Conservation (phyloP, 2,888 invertebrate genomes). For the Myathropa florea region DNA sequence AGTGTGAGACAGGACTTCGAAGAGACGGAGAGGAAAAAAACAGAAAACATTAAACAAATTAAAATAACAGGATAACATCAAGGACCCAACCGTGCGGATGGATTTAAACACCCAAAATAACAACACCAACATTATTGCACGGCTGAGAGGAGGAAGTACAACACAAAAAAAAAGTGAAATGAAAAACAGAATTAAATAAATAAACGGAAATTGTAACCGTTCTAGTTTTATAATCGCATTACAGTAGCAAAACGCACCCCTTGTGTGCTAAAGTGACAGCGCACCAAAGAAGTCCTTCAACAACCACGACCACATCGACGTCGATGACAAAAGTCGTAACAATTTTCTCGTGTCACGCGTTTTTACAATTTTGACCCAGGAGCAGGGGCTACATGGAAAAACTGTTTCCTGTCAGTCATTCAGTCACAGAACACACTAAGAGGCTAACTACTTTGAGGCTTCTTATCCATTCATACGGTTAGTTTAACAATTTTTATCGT, state of each 20-base stretch:
- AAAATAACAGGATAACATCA: constrained; percentile 64
- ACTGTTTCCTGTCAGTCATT: constrained; percentile 63
- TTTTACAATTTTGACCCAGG: constrained; percentile 68
- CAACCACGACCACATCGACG: not conserved
- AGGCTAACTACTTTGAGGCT: constrained; percentile 70
- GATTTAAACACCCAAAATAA: constrained; percentile 67
- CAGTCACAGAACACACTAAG: constrained; percentile 27
- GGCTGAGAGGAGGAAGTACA: constrained; percentile 10
- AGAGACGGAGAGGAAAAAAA: no score
- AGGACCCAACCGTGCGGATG: constrained; percentile 60
- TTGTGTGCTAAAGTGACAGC: not conserved
- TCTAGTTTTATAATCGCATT: constrained; percentile 71
- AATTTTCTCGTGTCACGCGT: constrained; percentile 69
- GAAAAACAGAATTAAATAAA: constrained; percentile 62
- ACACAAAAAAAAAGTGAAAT: not conserved
- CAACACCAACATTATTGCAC: constrained; percentile 35
- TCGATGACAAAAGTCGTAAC: constrained; percentile 52
- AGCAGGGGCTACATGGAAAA: constrained; percentile 25
- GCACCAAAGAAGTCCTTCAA: not conserved
- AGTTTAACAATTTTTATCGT: constrained; percentile 64
- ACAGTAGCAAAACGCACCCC: constrained; percentile 58
- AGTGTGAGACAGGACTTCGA: not conserved
- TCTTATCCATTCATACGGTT: constrained; percentile 71
- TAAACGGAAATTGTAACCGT: constrained; percentile 70
- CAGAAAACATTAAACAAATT: constrained; percentile 42